These are phyloP conservation scores for Calephelis nemesis DNA, from an alignment of 1,140 invertebrate genomes.

Conservation along the genomic window DNA sequence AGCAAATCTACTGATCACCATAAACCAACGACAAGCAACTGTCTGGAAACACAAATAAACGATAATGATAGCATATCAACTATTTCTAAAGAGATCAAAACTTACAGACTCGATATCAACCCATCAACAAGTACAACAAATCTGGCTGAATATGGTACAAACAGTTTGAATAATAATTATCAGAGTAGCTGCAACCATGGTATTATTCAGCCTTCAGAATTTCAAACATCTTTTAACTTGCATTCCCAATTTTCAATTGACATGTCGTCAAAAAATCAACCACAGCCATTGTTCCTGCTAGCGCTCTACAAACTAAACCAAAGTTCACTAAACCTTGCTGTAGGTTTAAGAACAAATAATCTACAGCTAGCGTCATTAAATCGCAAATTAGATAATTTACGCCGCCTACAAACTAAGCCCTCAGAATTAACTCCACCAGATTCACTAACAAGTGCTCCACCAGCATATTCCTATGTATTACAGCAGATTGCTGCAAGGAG, in stretches of 20 bases:
- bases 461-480: slow-evolving; percentile 71
- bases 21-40: slow-evolving; percentile 12
- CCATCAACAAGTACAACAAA: background rate
- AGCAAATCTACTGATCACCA: slow-evolving; percentile 17
- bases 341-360: slow-evolving; percentile 25
- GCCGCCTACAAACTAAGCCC: slow-evolving; percentile 22
- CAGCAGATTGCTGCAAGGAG: slow-evolving; percentile 56
- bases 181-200: background rate
- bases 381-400: background rate
- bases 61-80: slow-evolving; percentile 27
- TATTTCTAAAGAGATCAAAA: slow-evolving; percentile 31
- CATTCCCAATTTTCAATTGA: slow-evolving; percentile 35
- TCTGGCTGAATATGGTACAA: background rate
- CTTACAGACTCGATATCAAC: slow-evolving; percentile 29
- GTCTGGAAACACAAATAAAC: slow-evolving; percentile 21
- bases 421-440: slow-evolving; percentile 55
- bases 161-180: background rate
- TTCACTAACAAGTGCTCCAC: slow-evolving; percentile 63
- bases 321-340: slow-evolving; percentile 40
- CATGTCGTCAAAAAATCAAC: slow-evolving; percentile 31
- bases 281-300: slow-evolving; percentile 52
- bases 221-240: slow-evolving; percentile 29
- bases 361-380: background rate
- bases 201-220: background rate
- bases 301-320: slow-evolving; percentile 58